Base-by-base conservation (phyloP, 2,888 invertebrate species). In the Pardosa pseudoannulata region DNA sequence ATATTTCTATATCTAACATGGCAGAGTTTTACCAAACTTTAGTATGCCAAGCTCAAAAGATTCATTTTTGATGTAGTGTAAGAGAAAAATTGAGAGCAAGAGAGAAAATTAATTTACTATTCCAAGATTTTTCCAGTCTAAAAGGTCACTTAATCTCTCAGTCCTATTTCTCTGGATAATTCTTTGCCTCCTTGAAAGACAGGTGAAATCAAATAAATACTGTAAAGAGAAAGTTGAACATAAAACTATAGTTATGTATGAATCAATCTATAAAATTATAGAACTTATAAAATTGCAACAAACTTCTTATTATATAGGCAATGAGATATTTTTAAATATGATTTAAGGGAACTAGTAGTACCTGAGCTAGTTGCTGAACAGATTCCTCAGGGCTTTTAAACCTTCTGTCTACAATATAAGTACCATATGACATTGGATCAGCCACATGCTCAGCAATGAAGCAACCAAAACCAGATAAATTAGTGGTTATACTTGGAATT, bases 91-190 rank as follows among this genome's bases (percentile, higher is more conserved):
- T n/a, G n/a, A n/a, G n/a, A n/a, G n/a, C n/a, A n/a, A n/a, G n/a
- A n/a, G n/a, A n/a, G n/a, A n/a, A n/a, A n/a, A n/a, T n/a, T n/a
- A n/a, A 87, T 75, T 87, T 92, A 98, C 98, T 91, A 98, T 95
- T 91, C 98, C 99, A 79, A 99, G 94, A 91, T 97, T 99, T 91
- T 97, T 95, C 99, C 99, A 99, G 91, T 99, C 99, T 87, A 99
- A 94, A 67, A 99, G 93, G 91, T 99, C 99, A 89, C 98, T 98
- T 19, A 99, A 93, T 39, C 99, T 94, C 91, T 99, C 99, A 0
- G 99, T 99, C 90, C 99, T 94, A 92, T 99, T 99, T 89, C 99
- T 94, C 91, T 99, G 98, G 88, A 99, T 99, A 90, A 99, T 99
- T 90, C 99, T 94, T 91, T 99, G 99, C 64, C 99, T 93, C 82